Conservation (phyloP, 2,888 invertebrate species). For the Apodemia zela region DNA sequence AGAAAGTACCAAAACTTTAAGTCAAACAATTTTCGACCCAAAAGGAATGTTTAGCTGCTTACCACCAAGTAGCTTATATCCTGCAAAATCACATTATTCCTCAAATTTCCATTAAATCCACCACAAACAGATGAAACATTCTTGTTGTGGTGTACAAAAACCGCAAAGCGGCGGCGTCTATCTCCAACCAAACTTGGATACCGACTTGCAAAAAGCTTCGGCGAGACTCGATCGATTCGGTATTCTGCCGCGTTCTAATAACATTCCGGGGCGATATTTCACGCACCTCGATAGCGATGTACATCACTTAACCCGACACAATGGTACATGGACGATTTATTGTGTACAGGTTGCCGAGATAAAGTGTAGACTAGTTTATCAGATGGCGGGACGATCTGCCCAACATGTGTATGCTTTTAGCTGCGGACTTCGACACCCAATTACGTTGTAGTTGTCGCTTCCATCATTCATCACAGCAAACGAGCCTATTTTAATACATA, state of each 20-base stretch:
- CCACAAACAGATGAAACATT: slow-evolving; percentile 32
- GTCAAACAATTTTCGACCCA: background rate
- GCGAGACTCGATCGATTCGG: slow-evolving; percentile 50
- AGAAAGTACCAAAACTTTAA: background rate
- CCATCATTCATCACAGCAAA: slow-evolving; percentile 69
- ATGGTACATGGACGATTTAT: slow-evolving; percentile 70
- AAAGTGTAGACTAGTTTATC: slow-evolving; percentile 70
- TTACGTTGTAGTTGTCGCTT: slow-evolving; percentile 58
- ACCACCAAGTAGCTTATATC: slow-evolving; percentile 14
- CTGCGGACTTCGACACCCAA: slow-evolving; percentile 71
- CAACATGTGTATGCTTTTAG: slow-evolving; percentile 77
- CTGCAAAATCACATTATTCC: slow-evolving; percentile 20
- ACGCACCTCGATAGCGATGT: slow-evolving; percentile 43
- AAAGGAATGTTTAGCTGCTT: slow-evolving; percentile 8
- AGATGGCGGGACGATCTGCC: slow-evolving; percentile 48
- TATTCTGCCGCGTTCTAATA: slow-evolving; percentile 63
- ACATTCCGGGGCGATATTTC: slow-evolving; percentile 59
- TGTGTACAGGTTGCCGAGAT: slow-evolving; percentile 63
- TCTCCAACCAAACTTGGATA: slow-evolving; percentile 47
- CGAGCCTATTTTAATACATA: slow-evolving; percentile 54
- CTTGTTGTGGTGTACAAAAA: slow-evolving; percentile 42
- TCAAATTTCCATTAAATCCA: slow-evolving; percentile 17
- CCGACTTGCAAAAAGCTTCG: slow-evolving; percentile 33
- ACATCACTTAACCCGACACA: slow-evolving; percentile 48
- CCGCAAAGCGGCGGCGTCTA: slow-evolving; percentile 44